Percentiles rank a stretch among this genome's conserved stretches.
These are phyloP conservation scores for Phoxinus dragarum DNA, from an alignment of 2,797 vertebrate species.

Conservation along the genomic window DNA sequence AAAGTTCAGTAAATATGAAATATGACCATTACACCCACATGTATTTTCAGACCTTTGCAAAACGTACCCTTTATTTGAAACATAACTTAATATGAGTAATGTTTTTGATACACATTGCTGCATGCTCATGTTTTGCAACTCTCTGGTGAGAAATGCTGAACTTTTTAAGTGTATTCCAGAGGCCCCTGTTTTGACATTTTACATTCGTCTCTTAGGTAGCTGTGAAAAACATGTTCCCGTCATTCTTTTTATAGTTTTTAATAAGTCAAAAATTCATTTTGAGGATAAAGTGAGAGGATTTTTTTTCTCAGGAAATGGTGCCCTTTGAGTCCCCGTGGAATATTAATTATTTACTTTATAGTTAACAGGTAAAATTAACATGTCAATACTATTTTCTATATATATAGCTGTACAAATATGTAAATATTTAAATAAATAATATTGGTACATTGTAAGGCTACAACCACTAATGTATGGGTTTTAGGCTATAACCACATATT, in stretches of 20 bases:
- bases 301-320: background rate
- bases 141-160: slow-evolving; percentile 49
- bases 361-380: background rate
- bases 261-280: background rate
- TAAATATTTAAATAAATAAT: background rate
- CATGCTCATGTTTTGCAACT: slow-evolving; percentile 54
- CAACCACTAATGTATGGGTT: background rate
- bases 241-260: slow-evolving; percentile 35
- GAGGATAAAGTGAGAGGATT: background rate
- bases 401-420: too few species aligned
- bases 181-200: slow-evolving; percentile 20
- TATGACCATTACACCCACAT: slow-evolving; percentile 32
- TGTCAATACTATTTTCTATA: background rate
- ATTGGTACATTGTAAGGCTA: slow-evolving; percentile 7
- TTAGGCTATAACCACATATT: background rate
- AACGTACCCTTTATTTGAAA: slow-evolving; percentile 38
- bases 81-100: slow-evolving; percentile 39
- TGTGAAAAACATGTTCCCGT: slow-evolving; percentile 30
- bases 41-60: slow-evolving; percentile 34
- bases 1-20: slow-evolving; percentile 40
- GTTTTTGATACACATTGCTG: slow-evolving; percentile 48
- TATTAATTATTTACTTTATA: background rate
- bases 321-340: background rate
- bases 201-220: slow-evolving; percentile 5
- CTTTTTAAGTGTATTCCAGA: slow-evolving; percentile 49